Evolutionary conservation across 64 coral and sea anemone species (phyloP).

Genomic region (Catalaphyllia jardinei): DNA sequence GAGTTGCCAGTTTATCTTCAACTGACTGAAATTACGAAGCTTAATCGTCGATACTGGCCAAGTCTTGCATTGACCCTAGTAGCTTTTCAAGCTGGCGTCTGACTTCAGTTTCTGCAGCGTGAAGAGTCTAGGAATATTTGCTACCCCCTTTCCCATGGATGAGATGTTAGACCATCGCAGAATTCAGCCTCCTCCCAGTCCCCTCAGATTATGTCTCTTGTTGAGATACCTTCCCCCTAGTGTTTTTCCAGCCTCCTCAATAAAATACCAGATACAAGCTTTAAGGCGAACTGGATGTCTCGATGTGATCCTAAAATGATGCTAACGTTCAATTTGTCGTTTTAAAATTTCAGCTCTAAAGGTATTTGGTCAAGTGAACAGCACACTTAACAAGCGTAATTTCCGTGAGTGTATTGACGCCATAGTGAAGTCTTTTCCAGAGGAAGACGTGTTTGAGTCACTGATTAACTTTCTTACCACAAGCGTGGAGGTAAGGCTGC

Average conservation of each 20-base stretch:
- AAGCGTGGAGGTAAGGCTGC: conserved; percentile 73
- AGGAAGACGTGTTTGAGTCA: conserved; percentile 63
- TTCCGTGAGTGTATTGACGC: conserved; percentile 73
- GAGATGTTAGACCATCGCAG: not conserved
- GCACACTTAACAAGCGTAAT: conserved; percentile 61
- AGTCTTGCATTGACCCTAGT: no score
- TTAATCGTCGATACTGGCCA: no score
- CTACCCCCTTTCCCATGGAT: not conserved
- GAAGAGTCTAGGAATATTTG: no score
- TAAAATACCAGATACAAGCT: no score
- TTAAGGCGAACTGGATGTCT: no score
- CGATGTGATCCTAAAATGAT: not conserved
- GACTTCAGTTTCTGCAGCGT: no score
- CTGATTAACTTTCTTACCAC: conserved; percentile 72
- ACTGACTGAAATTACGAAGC: no score
- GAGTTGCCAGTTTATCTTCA: not conserved
- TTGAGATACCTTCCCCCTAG: no score
- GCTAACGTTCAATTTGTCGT: not conserved
- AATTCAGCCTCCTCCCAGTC: no score
- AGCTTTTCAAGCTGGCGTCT: no score
- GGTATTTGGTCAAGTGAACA: conserved; percentile 55
- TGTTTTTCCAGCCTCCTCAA: no score
- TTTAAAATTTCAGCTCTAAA: conserved; percentile 37
- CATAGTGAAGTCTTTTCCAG: conserved; percentile 45
- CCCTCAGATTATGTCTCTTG: no score